Conservation (phyloP, 2,888 invertebrate species). For the Charanyca ferruginea region DNA sequence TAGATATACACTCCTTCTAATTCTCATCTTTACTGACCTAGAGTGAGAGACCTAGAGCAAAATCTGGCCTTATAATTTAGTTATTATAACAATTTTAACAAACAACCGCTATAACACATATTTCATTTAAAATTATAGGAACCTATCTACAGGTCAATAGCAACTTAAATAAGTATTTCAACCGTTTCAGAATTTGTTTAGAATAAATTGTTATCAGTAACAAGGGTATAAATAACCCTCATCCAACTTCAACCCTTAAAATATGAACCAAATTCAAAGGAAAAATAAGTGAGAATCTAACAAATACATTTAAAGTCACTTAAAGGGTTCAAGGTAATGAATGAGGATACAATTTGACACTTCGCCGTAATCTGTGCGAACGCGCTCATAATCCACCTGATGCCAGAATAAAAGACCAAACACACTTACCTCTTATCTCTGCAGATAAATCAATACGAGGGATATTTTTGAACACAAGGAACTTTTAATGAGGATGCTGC, state of each 20-base stretch:
- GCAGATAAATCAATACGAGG: conserved; percentile 16
- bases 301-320: conserved; percentile 24
- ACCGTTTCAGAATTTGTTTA: background rate
- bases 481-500: conserved; percentile 40
- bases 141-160: too few relatives aligned
- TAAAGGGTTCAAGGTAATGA: conserved; percentile 37
- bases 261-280: conserved; percentile 16
- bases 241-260: conserved; percentile 3
- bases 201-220: background rate
- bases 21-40: conserved; percentile 4
- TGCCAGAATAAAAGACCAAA: conserved; percentile 26
- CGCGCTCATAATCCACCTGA: conserved; percentile 32
- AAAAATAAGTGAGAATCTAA: conserved; percentile 21
- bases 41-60: background rate
- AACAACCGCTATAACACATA: background rate
- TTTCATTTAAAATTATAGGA: background rate
- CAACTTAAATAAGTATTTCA: background rate
- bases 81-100: background rate
- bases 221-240: background rate
- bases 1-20: conserved; percentile 4
- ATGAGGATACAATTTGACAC: conserved; percentile 48
- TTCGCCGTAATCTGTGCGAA: conserved; percentile 28
- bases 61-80: background rate
- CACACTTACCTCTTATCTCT: background rate
- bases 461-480: conserved; percentile 5